These are phyloP conservation scores for Heloderma charlesbogerti DNA, from an alignment of 2,113 vertebrate genomes.

Conservation along the genomic window DNA sequence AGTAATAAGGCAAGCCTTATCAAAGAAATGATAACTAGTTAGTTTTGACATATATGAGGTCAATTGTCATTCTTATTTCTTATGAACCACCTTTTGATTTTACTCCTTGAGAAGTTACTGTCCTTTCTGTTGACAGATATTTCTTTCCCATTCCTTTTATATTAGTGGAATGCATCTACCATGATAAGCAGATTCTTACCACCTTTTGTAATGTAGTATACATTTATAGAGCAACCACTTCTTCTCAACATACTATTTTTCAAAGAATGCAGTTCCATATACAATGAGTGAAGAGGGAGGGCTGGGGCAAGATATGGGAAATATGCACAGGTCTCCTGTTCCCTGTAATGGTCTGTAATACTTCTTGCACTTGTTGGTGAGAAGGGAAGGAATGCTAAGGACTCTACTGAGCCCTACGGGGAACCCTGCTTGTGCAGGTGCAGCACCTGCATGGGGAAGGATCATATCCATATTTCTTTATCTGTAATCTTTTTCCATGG, in stretches of 20 bases:
- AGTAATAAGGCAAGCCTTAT: neutral
- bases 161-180: no score
- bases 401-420: neutral
- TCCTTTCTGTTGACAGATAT: neutral
- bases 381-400: neutral
- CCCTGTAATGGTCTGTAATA: neutral
- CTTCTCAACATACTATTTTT: constrained; percentile 1
- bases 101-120: neutral
- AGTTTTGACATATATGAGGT: neutral
- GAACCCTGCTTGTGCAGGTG: neutral
- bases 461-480: constrained; percentile 62
- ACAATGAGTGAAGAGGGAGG: neutral
- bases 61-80: constrained; percentile 11
- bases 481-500: constrained; percentile 67
- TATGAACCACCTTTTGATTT: neutral
- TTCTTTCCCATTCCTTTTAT: neutral
- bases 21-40: neutral
- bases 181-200: constrained; percentile 6
- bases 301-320: neutral
- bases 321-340: neutral
- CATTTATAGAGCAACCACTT: neutral
- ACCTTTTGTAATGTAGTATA: neutral
- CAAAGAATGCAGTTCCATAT: neutral
- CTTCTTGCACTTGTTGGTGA: neutral
- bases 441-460: constrained; percentile 43